Evolutionary conservation across 2,797 vertebrate species (phyloP).

Genomic region (Agapornis canus): DNA sequence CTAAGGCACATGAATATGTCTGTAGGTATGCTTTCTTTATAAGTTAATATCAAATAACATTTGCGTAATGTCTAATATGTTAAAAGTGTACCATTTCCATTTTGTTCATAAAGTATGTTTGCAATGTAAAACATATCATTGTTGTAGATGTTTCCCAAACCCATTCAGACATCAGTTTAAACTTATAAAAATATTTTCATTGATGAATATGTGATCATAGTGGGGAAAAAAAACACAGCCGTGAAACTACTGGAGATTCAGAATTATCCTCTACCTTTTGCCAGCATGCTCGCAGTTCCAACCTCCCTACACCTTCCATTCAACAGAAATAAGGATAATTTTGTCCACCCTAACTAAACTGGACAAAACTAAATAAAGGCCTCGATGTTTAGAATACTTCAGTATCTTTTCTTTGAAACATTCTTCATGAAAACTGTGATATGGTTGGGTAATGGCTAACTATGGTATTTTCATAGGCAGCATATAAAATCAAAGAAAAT

Average conservation of each 20-base stretch:
- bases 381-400: not conserved
- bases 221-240: fast-evolving
- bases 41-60: not conserved
- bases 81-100: not conserved
- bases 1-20: not conserved
- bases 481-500: not conserved
- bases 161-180: not conserved
- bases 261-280: not conserved
- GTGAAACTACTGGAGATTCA: not conserved
- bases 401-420: not conserved
- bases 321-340: not conserved
- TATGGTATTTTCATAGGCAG: not conserved
- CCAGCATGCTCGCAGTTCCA: not conserved
- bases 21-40: not conserved
- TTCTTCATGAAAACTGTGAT: not conserved
- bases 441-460: not conserved
- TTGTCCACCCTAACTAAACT: not conserved
- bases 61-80: not conserved
- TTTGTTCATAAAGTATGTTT: not conserved
- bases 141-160: not conserved
- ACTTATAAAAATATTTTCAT: not conserved
- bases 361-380: not conserved
- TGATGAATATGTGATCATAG: not conserved
- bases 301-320: not conserved
- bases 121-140: not conserved